Base-by-base conservation (phyloP, 2,113 vertebrate genomes). In the Catharus fuscescens region DNA sequence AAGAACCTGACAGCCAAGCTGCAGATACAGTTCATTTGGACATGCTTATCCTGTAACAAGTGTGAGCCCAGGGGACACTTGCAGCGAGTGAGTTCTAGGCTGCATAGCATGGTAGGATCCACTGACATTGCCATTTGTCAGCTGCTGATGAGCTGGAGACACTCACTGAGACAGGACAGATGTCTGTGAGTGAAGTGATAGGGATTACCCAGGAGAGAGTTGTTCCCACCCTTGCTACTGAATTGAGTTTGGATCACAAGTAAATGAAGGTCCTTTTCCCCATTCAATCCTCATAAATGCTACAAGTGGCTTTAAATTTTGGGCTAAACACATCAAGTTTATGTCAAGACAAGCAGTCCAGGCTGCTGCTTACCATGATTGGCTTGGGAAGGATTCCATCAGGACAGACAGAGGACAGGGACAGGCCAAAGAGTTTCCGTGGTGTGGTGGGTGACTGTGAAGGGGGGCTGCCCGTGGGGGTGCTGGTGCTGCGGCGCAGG, bases 361-460 rank as follows among this genome's bases (percentile, higher is more conserved):
- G 81, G 36, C 19, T 66, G 50, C 23, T 40, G 45, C 91, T 97
- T 96, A 98, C 98, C 98, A 97, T 97, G 59, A 98, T 98, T 8
- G 98, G 98, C 79, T 98, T 98, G 77, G 98, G 98, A 57, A 98
- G 97, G 77, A 96, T 97, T 64, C 98, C 98, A 0, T 98, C 97
- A 53, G 83, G 96, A 91, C 98, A 98, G 53, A 98, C 94, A 19
- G 97, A 97, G 26, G 98, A 96, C 31, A 98, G 94, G 20, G 98
- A 97, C 8, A 98, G 94, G 67, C 98, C 98, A 0, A 98, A 98
- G 42, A 98, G 97, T 59, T 97, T 98, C 36, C 90, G 96, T 25
- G 98, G 94, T 28, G 93, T 95, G 48, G 95, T 86, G 0, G 98
- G 97, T 2, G 97, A 96, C 60, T 97, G 97, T 0, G 96, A 96